phyloP scores from a whole-genome alignment of 53 echinoderm and acorn worm species.

The Crossaster papposus region DNA sequence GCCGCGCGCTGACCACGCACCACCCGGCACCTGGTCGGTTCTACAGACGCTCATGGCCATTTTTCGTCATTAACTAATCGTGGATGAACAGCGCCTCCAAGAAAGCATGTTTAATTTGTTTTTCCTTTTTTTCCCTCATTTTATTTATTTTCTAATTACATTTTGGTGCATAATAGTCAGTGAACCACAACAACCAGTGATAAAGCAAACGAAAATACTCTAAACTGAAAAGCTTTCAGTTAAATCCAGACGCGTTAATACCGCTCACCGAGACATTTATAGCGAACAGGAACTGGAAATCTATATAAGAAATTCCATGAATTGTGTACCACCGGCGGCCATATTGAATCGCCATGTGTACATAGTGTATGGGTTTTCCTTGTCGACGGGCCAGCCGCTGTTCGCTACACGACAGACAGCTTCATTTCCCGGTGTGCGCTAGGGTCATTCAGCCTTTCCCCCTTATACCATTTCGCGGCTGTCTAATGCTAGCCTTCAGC shows the following conservation, averaged over 20 bases:
- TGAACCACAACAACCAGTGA: too few species aligned
- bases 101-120: neutral
- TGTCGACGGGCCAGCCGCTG: slow-evolving; percentile 19
- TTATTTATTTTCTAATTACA: neutral
- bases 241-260: neutral
- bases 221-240: too few species aligned
- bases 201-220: too few species aligned
- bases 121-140: neutral
- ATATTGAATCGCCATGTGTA: slow-evolving; percentile 37
- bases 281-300: neutral
- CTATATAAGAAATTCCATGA: neutral
- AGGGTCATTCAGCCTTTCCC: slow-evolving; percentile 12
- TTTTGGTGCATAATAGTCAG: too few species aligned
- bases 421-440: slow-evolving; percentile 34
- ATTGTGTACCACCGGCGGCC: slow-evolving; percentile 34
- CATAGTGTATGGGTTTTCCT: too few species aligned
- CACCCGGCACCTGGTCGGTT: slow-evolving; percentile 27
- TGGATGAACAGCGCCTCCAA: neutral
- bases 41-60: neutral
- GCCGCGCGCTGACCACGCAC: neutral
- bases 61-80: neutral
- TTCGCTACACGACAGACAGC: slow-evolving; percentile 50
- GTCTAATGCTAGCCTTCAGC: slow-evolving; percentile 33
- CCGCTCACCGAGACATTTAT: too few species aligned
- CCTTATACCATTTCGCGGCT: slow-evolving; percentile 8